phyloP scores from a whole-genome alignment of 2,113 vertebrate species.

The Thymallus thymallus region DNA sequence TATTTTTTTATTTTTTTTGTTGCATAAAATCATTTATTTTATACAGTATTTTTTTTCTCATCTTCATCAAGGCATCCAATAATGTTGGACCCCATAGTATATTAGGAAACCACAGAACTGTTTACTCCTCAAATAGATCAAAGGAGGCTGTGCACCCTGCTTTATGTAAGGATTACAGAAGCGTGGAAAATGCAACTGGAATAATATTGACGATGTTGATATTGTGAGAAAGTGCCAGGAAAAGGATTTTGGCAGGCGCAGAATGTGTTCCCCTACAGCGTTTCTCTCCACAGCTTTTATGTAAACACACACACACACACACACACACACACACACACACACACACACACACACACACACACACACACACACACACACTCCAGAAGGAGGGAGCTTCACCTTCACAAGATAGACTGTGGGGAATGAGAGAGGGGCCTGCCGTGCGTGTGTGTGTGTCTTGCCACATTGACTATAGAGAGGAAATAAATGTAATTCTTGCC shows the following conservation, averaged over 20 bases:
- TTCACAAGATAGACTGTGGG: slow-evolving; percentile 13
- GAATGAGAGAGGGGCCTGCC: too few relatives aligned
- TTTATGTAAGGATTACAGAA: slow-evolving; percentile 58
- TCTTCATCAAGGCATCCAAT: too few relatives aligned
- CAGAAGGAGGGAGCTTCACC: not conserved
- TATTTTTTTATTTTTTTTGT: too few relatives aligned
- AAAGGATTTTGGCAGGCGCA: slow-evolving; percentile 38
- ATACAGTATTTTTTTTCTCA: too few relatives aligned
- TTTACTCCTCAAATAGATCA: slow-evolving; percentile 59
- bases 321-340: too few relatives aligned
- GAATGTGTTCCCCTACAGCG: slow-evolving; percentile 25
- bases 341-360: too few relatives aligned
- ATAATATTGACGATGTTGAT: slow-evolving; percentile 62
- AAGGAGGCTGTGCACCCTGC: slow-evolving; percentile 40
- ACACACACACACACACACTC: slow-evolving; percentile 21
- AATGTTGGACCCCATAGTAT: not conserved
- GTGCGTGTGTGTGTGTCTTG: not conserved
- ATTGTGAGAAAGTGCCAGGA: slow-evolving; percentile 28
- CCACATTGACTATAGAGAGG: too few relatives aligned
- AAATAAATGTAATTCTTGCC: too few relatives aligned
- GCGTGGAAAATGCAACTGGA: slow-evolving; percentile 51
- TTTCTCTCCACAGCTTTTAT: slow-evolving; percentile 19
- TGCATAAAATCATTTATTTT: too few relatives aligned
- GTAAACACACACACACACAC: slow-evolving; percentile 26
- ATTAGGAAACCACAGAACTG: slow-evolving; percentile 42